Base-by-base conservation (phyloP, 2,888 invertebrate genomes). In the Macrophya annulata region DNA sequence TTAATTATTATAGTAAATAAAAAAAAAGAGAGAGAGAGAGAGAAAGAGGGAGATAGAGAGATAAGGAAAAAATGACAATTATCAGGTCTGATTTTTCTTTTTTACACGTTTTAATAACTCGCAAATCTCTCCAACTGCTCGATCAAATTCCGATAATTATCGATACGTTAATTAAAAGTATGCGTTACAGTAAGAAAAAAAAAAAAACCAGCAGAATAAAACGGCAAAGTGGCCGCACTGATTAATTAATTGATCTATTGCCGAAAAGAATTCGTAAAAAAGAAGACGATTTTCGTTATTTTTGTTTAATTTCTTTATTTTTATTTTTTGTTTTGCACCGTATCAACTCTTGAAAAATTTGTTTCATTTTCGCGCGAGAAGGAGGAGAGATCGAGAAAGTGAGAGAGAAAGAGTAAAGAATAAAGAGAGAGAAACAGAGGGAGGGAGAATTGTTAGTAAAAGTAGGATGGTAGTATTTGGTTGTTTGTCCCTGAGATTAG, bases 101-200 rank as follows among this genome's bases (percentile, higher is more conserved):
- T 68, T 25, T 4, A 68, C 68, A 37, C 68, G 68, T 68, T 5
- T 68, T 62, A 21, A 55, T 37, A 12, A 68, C 8, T 68, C 37
- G 68, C 68, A 15, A 12, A 37, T 68, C 68, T 68, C 68, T 68
- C 68, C 68, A 37, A 37, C 68, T 37, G 68, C 8, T 48, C 31
- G 48, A 8, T 68, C 68, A 37, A 68, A 68, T 37, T 6, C 17
- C 37, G 25, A 68, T 37, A 37, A 68, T 55, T n/a, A 55, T n/a
- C 8, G 10, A 55, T n/a, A 55, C n/a, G 55, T n/a, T n/a, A 55
- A 55, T 55, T n/a, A n/a, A n/a, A 8, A 55, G 45, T 1, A n/a
- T n/a, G 17, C 6, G 8, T 21, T n/a, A n/a, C 9, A 55, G 17
- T 21, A 10, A 55, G 15, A 15, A 17, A 55, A 4, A 55, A 4